Evolutionary conservation across 2,113 vertebrate species (phyloP), one percentile per base, ranked within the genome.

Genomic region (Xyrauchen texanus): DNA sequence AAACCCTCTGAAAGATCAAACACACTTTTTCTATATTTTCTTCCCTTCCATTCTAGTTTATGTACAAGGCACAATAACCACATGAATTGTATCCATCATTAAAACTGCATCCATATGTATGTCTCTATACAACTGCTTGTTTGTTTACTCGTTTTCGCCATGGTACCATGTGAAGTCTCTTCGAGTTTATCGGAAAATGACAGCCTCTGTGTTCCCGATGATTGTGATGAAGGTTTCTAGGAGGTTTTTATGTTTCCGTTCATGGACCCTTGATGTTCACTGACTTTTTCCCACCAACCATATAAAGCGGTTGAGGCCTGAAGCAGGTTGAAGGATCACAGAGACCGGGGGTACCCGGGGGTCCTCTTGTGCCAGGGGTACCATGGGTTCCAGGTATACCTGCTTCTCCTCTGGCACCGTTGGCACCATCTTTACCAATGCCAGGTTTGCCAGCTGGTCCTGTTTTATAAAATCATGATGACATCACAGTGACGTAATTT

Each of bases 281-380:
- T 0, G 93, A 87, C 78, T 93, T 94, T 83, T 93, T 93, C 4
- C 92, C 92, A 2, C 89, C 81, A 76, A 93, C 42, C 89, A 94
- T 79, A 12, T 91, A 92, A 63, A 92, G 78, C 21, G 91, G 91
- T 10, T 89, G 90, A n/a, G 89, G 71, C 74, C 92, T 88, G 47
- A 85, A 87, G 82, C 93, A 94, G 74, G 89, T 90, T 0, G 93
- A 93, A 12, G 93, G 92, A 78, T 94, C 93, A 44, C 93, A 94
- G 51, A 94, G 87, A n/a, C 93, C 93, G 0, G 91, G 90, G 0
- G 87, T 64, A 3, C 93, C 93, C 0, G 87, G 52, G 5, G 88
- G 64, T 4, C 93, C 93, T 58, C 88, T 85, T 1, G 79, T 79
- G 46, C 93, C 93, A 0, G 91, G 46, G 8, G 84, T 34, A 11